phyloP scores from a whole-genome alignment of 1,140 invertebrate genomes.

The Drosophila bocki region DNA sequence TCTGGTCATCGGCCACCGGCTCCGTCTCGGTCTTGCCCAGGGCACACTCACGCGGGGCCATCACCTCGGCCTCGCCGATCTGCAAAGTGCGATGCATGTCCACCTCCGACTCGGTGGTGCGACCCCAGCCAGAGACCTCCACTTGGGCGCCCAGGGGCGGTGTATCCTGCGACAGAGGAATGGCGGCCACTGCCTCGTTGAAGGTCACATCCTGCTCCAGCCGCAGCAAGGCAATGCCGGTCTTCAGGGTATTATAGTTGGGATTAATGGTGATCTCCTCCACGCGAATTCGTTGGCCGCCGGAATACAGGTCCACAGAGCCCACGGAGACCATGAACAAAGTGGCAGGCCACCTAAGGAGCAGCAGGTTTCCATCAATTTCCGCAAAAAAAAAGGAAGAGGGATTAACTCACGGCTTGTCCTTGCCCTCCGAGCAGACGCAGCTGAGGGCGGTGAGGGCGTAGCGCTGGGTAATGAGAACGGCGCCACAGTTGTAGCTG shows the following conservation, averaged over 20 bases:
- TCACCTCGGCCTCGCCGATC: slow-evolving; percentile 46
- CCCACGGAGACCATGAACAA: slow-evolving; percentile 66
- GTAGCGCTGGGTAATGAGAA: slow-evolving; percentile 60
- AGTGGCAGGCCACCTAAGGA: slow-evolving; percentile 61
- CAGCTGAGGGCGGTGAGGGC: slow-evolving; percentile 72
- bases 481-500: slow-evolving; percentile 70
- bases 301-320: slow-evolving; percentile 65
- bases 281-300: slow-evolving; percentile 60
- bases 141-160: slow-evolving; percentile 49
- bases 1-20: slow-evolving; percentile 44
- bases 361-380: not conserved
- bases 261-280: slow-evolving; percentile 67
- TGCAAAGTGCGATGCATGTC: slow-evolving; percentile 68
- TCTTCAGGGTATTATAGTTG: slow-evolving; percentile 60
- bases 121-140: slow-evolving; percentile 77
- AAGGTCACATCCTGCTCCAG: slow-evolving; percentile 55
- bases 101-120: slow-evolving; percentile 45
- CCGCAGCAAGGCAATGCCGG: slow-evolving; percentile 68
- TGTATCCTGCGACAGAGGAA: slow-evolving; percentile 40
- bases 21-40: slow-evolving; percentile 7
- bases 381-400: not conserved
- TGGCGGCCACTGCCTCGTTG: slow-evolving; percentile 43
- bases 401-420: slow-evolving; percentile 43
- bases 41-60: slow-evolving; percentile 34
- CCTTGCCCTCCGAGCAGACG: slow-evolving; percentile 71